A percentile compares a stretch with the other conserved stretches of the same genome.
Conservation (phyloP, 2,888 invertebrate genomes). For the Criorhina ranunculi region DNA sequence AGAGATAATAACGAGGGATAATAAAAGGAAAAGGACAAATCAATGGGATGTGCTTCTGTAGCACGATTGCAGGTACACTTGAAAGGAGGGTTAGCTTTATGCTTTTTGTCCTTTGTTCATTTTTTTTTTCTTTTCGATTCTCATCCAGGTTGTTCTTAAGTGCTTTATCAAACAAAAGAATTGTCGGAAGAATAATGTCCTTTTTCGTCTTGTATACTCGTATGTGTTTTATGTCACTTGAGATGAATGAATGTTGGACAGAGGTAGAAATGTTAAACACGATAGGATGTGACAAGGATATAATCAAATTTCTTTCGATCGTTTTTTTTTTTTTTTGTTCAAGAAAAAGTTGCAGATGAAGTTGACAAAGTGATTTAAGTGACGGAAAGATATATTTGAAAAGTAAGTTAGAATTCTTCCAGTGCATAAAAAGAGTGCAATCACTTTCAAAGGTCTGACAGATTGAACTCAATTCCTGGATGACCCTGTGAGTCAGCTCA, state of each 20-base stretch:
- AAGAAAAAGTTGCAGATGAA: neutral
- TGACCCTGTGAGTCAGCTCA: too few relatives aligned
- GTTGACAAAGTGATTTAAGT: neutral
- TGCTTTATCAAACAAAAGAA: slow-evolving; percentile 54
- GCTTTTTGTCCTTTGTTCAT: slow-evolving; percentile 22
- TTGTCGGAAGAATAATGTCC: slow-evolving; percentile 60
- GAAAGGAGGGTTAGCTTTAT: slow-evolving; percentile 16
- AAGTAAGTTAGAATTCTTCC: neutral
- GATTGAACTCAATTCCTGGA: too few relatives aligned
- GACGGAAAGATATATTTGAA: neutral
- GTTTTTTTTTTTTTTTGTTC: neutral
- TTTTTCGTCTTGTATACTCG: slow-evolving; percentile 19
- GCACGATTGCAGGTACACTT: slow-evolving; percentile 42
- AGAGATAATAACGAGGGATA: slow-evolving; percentile 64
- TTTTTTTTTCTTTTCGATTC: slow-evolving; percentile 19
- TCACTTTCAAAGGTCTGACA: too few relatives aligned
- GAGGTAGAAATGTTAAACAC: neutral
- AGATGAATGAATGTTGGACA: slow-evolving; percentile 4
- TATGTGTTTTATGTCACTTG: slow-evolving; percentile 23
- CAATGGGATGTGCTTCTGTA: slow-evolving; percentile 52
- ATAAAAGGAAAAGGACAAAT: slow-evolving; percentile 68
- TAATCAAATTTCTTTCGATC: slow-evolving; percentile 41
- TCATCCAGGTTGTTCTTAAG: slow-evolving; percentile 57
- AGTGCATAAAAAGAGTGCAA: too few relatives aligned
- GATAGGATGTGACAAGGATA: slow-evolving; percentile 16